phyloP scores from a whole-genome alignment of 2,888 invertebrate genomes.

The Campoletis raptor region DNA sequence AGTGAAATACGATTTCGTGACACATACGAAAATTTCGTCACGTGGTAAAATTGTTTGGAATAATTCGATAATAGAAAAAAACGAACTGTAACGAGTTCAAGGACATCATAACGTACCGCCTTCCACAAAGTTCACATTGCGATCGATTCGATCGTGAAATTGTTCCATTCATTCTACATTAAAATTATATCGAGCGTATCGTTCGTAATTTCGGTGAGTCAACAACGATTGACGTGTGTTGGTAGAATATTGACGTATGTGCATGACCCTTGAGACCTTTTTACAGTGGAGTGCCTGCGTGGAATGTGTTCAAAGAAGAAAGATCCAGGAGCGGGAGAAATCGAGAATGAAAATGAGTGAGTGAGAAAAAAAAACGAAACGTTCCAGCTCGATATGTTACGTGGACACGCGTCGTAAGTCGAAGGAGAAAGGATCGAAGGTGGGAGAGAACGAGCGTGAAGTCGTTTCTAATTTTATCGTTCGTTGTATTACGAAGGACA shows the following conservation, averaged over 20 bases:
- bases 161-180: background rate
- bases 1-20: background rate
- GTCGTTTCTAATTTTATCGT: conserved; percentile 78
- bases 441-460: conserved; percentile 72
- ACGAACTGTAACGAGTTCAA: background rate
- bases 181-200: conserved; percentile 26
- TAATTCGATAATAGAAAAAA: background rate
- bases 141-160: conserved; percentile 20
- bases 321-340: conserved; percentile 36
- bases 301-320: conserved; percentile 50
- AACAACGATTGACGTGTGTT: background rate
- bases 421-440: conserved; percentile 72
- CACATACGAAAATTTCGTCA: background rate
- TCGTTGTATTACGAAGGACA: conserved; percentile 34
- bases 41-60: background rate
- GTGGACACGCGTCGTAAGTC: conserved; percentile 21
- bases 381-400: conserved; percentile 13
- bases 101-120: background rate
- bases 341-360: background rate
- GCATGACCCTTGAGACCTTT: conserved; percentile 53
- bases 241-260: background rate
- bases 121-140: background rate
- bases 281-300: conserved; percentile 26
- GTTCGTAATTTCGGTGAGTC: conserved; percentile 24
- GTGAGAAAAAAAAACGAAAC: conserved; percentile 8